Conservation (phyloP, 2,113 vertebrate genomes). For the Poicephalus gulielmi region DNA sequence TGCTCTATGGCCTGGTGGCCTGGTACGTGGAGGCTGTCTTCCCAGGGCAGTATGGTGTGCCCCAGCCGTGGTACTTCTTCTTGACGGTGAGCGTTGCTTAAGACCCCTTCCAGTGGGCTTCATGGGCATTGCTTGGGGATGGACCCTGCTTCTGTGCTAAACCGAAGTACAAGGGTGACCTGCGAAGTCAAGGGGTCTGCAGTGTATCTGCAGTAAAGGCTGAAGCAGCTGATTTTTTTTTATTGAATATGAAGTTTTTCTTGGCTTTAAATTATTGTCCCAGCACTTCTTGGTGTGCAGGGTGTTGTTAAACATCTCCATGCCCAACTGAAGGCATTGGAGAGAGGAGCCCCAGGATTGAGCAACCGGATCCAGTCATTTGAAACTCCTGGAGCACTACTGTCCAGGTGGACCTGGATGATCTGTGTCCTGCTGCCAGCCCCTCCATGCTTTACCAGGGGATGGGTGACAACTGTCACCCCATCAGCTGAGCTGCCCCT, state of each 20-base stretch:
- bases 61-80: slow-evolving; percentile 94
- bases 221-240: background rate
- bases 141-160: background rate
- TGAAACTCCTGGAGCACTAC: background rate
- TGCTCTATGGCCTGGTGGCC: slow-evolving; percentile 86
- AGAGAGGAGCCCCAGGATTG: background rate
- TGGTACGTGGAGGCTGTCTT: slow-evolving; percentile 96
- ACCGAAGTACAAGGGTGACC: background rate
- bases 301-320: background rate
- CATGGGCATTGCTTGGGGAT: rapidly evolving
- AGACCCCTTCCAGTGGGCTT: background rate
- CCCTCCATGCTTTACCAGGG: background rate
- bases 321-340: background rate
- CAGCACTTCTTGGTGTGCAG: rapidly evolving
- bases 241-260: rapidly evolving
- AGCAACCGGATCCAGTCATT: background rate
- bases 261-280: background rate
- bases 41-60: slow-evolving; percentile 93
- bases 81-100: slow-evolving; percentile 80
- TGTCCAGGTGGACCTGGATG: rapidly evolving
- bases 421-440: background rate
- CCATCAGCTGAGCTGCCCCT: background rate
- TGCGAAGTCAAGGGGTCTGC: background rate
- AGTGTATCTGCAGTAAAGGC: background rate
- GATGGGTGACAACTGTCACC: background rate